phyloP scores from a whole-genome alignment of 2,113 vertebrate species.

The Rattus rattus region DNA sequence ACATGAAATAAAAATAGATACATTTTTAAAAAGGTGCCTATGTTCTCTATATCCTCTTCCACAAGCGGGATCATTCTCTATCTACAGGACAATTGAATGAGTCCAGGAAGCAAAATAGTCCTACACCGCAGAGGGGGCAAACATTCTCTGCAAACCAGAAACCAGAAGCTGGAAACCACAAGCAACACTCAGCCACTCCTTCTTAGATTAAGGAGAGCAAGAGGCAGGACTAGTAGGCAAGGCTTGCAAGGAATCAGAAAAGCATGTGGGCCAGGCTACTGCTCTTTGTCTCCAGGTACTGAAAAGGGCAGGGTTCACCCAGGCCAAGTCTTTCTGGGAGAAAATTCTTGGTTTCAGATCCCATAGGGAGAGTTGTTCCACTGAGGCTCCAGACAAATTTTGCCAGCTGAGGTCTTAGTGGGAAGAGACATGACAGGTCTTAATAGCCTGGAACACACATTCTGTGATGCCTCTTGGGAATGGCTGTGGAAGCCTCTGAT shows the following conservation, averaged over 20 bases:
- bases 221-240: rapidly evolving
- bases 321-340: background rate
- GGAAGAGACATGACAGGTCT: background rate
- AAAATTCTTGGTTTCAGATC: background rate
- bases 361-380: rapidly evolving
- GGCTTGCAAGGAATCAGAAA: background rate
- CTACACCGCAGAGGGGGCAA: rapidly evolving
- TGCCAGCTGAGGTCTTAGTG: background rate
- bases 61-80: background rate
- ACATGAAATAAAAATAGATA: no score
- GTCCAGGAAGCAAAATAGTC: background rate
- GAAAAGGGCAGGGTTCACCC: no score
- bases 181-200: background rate
- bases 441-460: rapidly evolving
- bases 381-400: rapidly evolving
- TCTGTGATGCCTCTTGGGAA: background rate
- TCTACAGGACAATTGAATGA: no score
- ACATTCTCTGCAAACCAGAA: background rate
- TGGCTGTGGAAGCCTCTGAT: background rate
- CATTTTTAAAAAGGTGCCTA: rapidly evolving
- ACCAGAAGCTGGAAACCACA: rapidly evolving
- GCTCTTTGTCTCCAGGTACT: background rate
- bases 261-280: background rate
- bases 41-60: background rate
- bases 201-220: rapidly evolving